These are phyloP conservation scores for Urocynchramus pylzowi DNA, from an alignment of 2,113 vertebrate species.

Conservation along the genomic window DNA sequence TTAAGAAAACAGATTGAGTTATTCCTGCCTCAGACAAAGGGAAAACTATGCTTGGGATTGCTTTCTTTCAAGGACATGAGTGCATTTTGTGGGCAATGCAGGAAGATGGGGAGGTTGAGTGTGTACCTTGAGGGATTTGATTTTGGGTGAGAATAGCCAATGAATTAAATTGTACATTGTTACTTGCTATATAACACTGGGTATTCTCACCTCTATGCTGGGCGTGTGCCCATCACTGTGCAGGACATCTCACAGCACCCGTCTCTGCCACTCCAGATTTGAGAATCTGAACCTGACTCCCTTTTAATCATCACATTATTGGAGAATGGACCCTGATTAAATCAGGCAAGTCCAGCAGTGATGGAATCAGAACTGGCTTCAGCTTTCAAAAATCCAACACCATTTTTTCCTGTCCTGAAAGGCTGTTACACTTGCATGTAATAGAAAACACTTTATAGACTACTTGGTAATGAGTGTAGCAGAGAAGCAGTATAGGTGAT, in stretches of 20 bases:
- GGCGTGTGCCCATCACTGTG: background rate
- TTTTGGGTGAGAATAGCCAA: background rate
- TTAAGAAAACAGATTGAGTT: background rate
- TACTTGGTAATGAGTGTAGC: background rate
- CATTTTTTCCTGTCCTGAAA: background rate
- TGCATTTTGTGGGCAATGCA: background rate
- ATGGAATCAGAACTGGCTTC: background rate
- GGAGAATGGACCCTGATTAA: background rate
- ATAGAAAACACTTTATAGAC: background rate
- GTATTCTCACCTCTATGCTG: background rate
- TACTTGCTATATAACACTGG: no score
- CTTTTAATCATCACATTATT: background rate
- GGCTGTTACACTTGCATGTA: background rate
- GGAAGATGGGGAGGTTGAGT: background rate
- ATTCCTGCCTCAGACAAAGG: background rate
- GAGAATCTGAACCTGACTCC: background rate
- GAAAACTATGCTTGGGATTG: background rate
- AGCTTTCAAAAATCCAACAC: background rate
- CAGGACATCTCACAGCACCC: accelerated
- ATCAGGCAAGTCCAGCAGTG: background rate
- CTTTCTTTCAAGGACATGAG: background rate
- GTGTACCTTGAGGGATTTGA: background rate
- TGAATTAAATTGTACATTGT: background rate
- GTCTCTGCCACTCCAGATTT: background rate
- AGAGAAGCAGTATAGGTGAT: background rate